A percentile compares a stretch with the other conserved stretches of the same genome.
Evolutionary conservation across 2,113 vertebrate genomes (phyloP).

Genomic region (Eonycteris spelaea): DNA sequence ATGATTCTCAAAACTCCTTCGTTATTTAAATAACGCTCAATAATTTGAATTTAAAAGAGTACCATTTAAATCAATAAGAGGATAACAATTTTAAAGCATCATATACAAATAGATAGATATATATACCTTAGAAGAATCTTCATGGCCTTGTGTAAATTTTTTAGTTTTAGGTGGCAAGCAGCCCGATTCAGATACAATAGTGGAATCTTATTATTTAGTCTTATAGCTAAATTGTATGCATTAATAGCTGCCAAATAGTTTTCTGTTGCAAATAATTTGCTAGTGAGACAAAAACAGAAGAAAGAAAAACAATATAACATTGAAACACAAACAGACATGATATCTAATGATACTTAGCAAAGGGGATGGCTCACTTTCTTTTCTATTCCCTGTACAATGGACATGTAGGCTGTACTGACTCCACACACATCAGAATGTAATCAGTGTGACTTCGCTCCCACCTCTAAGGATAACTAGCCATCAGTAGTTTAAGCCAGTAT

Average conservation of each 20-base stretch:
- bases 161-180: conserved; percentile 94
- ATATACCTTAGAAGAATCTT: conserved; percentile 93
- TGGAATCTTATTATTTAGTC: conserved; percentile 87
- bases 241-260: conserved; percentile 92
- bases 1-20: background rate
- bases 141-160: conserved; percentile 94
- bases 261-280: conserved; percentile 89
- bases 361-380: background rate
- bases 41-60: background rate
- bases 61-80: background rate
- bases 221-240: conserved; percentile 91
- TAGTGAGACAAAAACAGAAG: conserved; percentile 76
- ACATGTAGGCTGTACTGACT: too few relatives aligned
- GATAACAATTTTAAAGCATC: background rate
- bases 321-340: background rate
- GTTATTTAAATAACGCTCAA: background rate
- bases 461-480: background rate
- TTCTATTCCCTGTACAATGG: background rate
- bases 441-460: background rate
- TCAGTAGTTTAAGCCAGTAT: background rate
- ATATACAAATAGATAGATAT: background rate
- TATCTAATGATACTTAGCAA: background rate
- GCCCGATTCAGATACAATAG: conserved; percentile 92
- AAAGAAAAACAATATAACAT: background rate
- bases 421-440: background rate